Evolutionary conservation across 1,140 invertebrate species (phyloP).

Genomic region (Frieseomelitta varia): DNA sequence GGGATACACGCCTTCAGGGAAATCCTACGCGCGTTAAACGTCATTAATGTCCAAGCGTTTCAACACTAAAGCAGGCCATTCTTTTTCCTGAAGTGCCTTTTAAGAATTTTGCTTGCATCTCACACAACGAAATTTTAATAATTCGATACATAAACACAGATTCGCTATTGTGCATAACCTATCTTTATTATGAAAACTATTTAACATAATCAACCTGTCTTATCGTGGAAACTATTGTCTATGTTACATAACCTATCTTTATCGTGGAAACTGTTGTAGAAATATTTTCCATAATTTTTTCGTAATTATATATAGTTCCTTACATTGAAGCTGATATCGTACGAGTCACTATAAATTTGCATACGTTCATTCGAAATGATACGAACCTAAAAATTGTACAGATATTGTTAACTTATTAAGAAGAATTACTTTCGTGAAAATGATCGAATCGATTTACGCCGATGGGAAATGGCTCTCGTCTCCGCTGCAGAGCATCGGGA

Average conservation of each 20-base stretch:
- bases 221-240: no score
- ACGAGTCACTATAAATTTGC: not conserved
- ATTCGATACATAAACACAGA: not conserved
- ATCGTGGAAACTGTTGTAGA: not conserved
- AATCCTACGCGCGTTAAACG: constrained; percentile 38
- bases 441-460: not conserved
- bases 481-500: not conserved
- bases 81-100: not conserved
- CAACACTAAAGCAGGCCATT: not conserved
- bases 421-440: not conserved
- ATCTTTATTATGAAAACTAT: not conserved
- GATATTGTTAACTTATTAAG: not conserved
- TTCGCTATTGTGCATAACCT: not conserved
- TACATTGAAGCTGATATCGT: not conserved
- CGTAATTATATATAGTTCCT: not conserved
- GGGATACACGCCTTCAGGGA: constrained; percentile 38
- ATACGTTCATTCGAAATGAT: not conserved
- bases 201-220: no score
- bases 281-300: not conserved
- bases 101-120: not conserved
- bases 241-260: no score
- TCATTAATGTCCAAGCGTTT: constrained; percentile 35
- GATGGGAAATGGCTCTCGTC: not conserved
- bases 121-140: not conserved
- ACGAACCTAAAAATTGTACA: not conserved